Base-by-base conservation (phyloP, 2,797 vertebrate genomes). In the Arnoldichthys spilopterus region DNA sequence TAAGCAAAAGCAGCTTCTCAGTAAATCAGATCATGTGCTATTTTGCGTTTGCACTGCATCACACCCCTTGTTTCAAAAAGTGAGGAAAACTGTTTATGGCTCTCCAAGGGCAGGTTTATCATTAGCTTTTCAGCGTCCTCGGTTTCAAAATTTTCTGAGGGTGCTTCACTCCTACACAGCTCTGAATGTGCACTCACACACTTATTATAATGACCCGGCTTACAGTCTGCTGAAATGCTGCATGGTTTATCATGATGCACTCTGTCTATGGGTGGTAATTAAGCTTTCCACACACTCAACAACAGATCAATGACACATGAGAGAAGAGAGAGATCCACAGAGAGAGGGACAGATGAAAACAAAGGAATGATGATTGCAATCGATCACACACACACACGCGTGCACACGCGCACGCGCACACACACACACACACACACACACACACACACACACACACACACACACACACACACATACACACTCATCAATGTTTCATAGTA, bases 291-390 rank as follows among this genome's bases (percentile, higher is more conserved):
- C 24, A 59, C 56, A 59, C 56, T 59, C 56, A 59, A 32, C 54
- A 70, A 34, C 63, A 64, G 56, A 76, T 15, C 47, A 70, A 59
- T 59, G 16, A 62, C 47, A 54, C 37, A 67, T 45, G 20, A 78
- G 30, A 62, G 59, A 62, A n/a, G 28, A 62, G 28, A 18, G 20
- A 24, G 61, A 63, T 1, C 63, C 34, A 18, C 62, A 20, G 30
- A 40, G 62, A 22, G 34, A 8, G 62, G 7, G 3, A 34, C 2
- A 15, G 16, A 18, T 1, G 28, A 37, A 11, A 11, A 11, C 15
- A 22, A 5, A 13, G 40, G 8, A 30, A 43, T 20, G 72, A 15
- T 32, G 12, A 62, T 26, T 6, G 13, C 26, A 16, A 18, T 59
- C n/a, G 28, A 32, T 59, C 7, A 54, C 58, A 56, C 16, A 54